A percentile compares a stretch with the other conserved stretches of the same genome.
Evolutionary conservation across 2,888 invertebrate genomes (phyloP).

Genomic region (Lasioglossum oenotherae): DNA sequence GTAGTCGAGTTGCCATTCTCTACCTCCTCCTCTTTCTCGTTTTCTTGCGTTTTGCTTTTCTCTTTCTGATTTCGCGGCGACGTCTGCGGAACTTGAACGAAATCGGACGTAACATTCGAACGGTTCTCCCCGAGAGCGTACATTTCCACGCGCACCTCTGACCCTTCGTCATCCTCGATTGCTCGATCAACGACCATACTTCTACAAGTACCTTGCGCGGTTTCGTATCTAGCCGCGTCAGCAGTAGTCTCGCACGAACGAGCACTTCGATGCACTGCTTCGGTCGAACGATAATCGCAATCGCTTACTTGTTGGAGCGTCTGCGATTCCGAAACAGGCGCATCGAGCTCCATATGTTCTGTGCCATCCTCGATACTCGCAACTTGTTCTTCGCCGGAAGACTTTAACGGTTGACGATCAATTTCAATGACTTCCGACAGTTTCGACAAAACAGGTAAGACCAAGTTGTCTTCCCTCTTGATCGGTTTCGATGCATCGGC

Average conservation of each 20-base stretch:
- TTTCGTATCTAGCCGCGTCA: background rate
- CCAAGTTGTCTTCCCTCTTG: conserved; percentile 71
- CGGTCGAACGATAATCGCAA: background rate
- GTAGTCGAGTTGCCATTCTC: background rate
- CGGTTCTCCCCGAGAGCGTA: conserved; percentile 81
- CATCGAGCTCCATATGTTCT: conserved; percentile 66
- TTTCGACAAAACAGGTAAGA: conserved; percentile 74
- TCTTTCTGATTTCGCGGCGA: conserved; percentile 36
- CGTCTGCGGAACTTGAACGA: conserved; percentile 60
- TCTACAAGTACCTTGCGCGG: background rate
- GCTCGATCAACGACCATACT: background rate
- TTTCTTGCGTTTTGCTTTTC: background rate
- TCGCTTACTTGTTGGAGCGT: background rate
- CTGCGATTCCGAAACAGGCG: background rate
- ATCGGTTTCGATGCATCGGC: conserved; percentile 73
- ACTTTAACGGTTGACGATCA: background rate
- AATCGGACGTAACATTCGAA: conserved; percentile 80
- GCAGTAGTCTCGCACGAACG: background rate
- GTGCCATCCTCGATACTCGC: conserved; percentile 9
- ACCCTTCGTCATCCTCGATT: background rate
- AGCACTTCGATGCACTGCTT: background rate
- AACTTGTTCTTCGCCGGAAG: background rate
- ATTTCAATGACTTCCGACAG: background rate
- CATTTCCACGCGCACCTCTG: background rate
- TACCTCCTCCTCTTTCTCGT: background rate